These are phyloP conservation scores for Phenganax subtilis DNA, from an alignment of 92 coral and sea anemone genomes.

Conservation along the genomic window DNA sequence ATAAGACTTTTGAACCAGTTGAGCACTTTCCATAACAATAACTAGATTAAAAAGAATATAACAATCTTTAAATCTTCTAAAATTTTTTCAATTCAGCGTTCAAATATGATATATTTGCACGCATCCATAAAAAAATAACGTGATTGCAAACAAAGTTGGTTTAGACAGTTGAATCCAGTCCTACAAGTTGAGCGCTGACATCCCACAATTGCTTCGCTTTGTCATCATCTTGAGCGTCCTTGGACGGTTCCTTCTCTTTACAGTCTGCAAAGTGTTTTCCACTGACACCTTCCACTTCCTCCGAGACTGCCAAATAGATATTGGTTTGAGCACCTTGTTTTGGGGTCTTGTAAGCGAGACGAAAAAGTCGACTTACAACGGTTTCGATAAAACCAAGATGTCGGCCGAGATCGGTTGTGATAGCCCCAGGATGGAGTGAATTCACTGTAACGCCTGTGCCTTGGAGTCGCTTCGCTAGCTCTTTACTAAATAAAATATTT, in stretches of 20 bases:
- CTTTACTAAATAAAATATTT: slow-evolving; percentile 63
- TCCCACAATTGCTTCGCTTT: slow-evolving; percentile 80
- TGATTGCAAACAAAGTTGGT: too few species aligned
- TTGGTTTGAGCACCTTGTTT: slow-evolving; percentile 75
- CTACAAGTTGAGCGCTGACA: slow-evolving; percentile 48
- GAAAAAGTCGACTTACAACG: too few species aligned
- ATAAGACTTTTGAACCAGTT: too few species aligned
- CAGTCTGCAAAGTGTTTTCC: slow-evolving; percentile 72
- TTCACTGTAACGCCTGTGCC: slow-evolving; percentile 36
- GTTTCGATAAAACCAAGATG: slow-evolving; percentile 1
- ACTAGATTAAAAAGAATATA: too few species aligned
- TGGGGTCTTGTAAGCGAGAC: slow-evolving; percentile 35
- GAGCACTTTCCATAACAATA: too few species aligned
- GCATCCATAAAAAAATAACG: too few species aligned
- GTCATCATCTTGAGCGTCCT: slow-evolving; percentile 59
- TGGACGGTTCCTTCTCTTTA: slow-evolving; percentile 41
- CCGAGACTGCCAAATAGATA: slow-evolving; percentile 67
- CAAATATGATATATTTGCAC: too few species aligned
- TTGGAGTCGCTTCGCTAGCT: slow-evolving; percentile 50
- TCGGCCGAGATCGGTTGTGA: slow-evolving; percentile 52
- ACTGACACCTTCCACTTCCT: slow-evolving; percentile 72
- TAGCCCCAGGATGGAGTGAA: slow-evolving; percentile 66
- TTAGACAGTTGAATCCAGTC: slow-evolving; percentile 22
- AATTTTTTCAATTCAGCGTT: too few species aligned
- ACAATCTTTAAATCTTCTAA: too few species aligned